These are phyloP conservation scores for Micromys minutus DNA, from an alignment of 2,113 vertebrate species.

Conservation along the genomic window DNA sequence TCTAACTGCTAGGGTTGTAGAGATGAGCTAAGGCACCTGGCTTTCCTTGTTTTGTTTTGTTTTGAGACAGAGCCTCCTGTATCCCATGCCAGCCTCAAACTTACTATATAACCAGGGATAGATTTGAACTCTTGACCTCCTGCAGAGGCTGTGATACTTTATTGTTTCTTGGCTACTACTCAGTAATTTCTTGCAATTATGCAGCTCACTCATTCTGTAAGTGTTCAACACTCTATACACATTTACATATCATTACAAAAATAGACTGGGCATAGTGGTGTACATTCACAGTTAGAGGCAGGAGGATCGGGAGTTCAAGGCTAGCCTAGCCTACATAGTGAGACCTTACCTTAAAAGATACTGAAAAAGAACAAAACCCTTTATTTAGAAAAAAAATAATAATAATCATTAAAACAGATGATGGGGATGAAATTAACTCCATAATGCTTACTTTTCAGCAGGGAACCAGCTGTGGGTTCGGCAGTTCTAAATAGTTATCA, in stretches of 20 bases:
- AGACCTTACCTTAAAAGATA: not conserved
- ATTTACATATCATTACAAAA: not conserved
- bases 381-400: not conserved
- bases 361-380: not conserved
- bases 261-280: not conserved
- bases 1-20: not conserved
- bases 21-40: not conserved
- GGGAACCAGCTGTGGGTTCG: not conserved
- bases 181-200: not conserved
- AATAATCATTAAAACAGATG: not conserved
- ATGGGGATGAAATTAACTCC: not conserved
- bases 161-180: not conserved
- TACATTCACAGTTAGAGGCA: not conserved
- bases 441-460: not conserved
- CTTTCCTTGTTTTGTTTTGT: not conserved
- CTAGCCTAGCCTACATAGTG: not conserved
- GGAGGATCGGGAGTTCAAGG: not conserved
- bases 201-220: not conserved
- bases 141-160: not conserved
- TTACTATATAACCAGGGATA: not conserved
- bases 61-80: not conserved
- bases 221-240: not conserved
- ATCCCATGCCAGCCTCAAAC: not conserved
- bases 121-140: not conserved
- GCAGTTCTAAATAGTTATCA: not conserved